phyloP scores from a whole-genome alignment of 2,113 vertebrate species.

The Plecotus auritus region DNA sequence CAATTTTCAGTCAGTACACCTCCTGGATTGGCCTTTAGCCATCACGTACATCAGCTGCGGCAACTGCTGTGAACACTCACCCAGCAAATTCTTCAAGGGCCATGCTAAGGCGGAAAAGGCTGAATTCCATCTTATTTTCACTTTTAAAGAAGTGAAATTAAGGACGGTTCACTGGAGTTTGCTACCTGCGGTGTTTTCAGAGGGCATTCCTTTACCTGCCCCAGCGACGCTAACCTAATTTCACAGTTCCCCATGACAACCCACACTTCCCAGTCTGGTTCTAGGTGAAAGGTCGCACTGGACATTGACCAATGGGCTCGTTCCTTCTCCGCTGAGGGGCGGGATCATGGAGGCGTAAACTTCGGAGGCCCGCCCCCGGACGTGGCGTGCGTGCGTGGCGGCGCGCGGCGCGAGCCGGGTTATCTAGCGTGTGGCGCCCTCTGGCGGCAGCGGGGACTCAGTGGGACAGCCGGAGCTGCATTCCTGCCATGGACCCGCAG shows the following conservation, averaged over 20 bases:
- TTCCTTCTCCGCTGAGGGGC: neutral
- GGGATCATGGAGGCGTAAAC: neutral
- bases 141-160: neutral
- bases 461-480: neutral
- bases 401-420: neutral
- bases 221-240: accelerated
- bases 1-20: neutral
- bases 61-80: neutral
- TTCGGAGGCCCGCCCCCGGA: neutral
- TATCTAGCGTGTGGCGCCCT: slow-evolving; percentile 43
- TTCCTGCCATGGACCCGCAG: slow-evolving; percentile 38
- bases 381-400: neutral
- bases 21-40: neutral
- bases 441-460: neutral
- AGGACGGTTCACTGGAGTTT: neutral
- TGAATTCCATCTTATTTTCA: neutral
- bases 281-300: accelerated
- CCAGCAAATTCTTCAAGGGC: neutral
- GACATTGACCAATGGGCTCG: neutral
- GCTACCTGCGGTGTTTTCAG: neutral
- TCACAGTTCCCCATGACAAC: accelerated
- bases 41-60: neutral
- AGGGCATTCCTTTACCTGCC: accelerated
- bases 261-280: neutral
- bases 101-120: neutral